Base-by-base conservation (phyloP, 2,888 invertebrate species). In the Stenoptilia bipunctidactyla region DNA sequence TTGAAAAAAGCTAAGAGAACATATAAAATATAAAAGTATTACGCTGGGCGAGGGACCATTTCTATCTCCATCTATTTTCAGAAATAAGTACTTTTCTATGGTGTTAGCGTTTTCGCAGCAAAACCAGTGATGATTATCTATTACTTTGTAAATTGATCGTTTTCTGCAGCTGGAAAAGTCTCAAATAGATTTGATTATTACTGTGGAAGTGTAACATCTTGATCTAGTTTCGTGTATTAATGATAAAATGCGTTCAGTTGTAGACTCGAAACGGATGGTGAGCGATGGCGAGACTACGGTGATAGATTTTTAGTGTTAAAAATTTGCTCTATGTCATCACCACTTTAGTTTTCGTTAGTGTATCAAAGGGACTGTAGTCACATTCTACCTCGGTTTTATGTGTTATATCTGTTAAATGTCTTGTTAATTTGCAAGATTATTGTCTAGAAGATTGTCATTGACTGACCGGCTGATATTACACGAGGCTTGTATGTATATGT, bases 61-160 rank as follows among this genome's bases (percentile, higher is more conserved):
- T 86, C 85, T 85, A 86, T 86, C 87, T 86, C 87, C 87, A 86
- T 87, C 87, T 87, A 87, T 88, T 87, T 88, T 88, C 88, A 88
- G 88, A 88, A 84, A 79, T 85, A 88, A 87, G 88, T 88, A 88
- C 88, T 88, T 88, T 83, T 84, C 68, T 77, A 72, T 66, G 83
- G 75, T 80, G 79, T 75, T 83, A 82, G 84, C 83, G 83, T 84
- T 83, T 85, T 85, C 79, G 87, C 87, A 86, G 87, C 86, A 42
- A 77, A 85, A 80, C 83, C 83, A 86, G 87, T 85, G 86, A 86
- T 86, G 85, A 75, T 86, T 85, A 85, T 86, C 86, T 86, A 85
- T 77, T 82, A 84, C 77, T 79, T 84, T 79, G 68, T 83, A 84
- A 82, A 80, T 82, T 83, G 68, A 73, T 74, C 73, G 76, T 75